Evolutionary conservation across 2,888 invertebrate genomes (phyloP).

Genomic region (Spisula solida): DNA sequence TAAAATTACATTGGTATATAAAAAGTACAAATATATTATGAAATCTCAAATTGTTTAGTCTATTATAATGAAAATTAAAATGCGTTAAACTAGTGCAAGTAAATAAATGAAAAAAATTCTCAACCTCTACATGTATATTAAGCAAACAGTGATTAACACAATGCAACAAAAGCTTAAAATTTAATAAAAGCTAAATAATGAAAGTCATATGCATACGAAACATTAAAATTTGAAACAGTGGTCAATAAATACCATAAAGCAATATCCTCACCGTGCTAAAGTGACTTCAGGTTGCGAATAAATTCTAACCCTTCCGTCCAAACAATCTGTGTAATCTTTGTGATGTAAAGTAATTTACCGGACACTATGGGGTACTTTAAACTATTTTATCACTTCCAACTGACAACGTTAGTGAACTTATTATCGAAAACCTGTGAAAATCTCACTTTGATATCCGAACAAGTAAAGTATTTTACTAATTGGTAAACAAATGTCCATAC

Average conservation of each 20-base stretch:
- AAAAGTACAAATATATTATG: neutral
- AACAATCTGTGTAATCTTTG: neutral
- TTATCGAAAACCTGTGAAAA: constrained; percentile 47
- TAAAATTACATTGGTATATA: neutral
- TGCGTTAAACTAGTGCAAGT: neutral
- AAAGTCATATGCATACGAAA: neutral
- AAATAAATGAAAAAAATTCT: neutral
- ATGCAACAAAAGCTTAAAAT: neutral
- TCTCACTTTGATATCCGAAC: constrained; percentile 26
- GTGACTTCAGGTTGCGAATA: neutral
- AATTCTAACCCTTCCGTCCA: neutral
- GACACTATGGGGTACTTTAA: constrained; percentile 14
- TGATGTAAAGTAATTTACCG: constrained; percentile 4
- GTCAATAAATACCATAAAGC: neutral
- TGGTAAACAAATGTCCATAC: constrained; percentile 33
- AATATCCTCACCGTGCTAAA: neutral
- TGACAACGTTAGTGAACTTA: constrained; percentile 34
- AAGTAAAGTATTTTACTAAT: constrained; percentile 24
- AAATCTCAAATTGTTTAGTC: neutral
- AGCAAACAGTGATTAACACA: neutral
- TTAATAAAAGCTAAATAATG: neutral
- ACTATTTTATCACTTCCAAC: constrained; percentile 28
- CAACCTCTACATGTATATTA: neutral
- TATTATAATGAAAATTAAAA: too few relatives aligned
- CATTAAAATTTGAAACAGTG: neutral